A percentile compares a stretch with the other conserved stretches of the same genome.
Conservation (phyloP, 1,140 invertebrate genomes). For the Heliothis subflexa region DNA sequence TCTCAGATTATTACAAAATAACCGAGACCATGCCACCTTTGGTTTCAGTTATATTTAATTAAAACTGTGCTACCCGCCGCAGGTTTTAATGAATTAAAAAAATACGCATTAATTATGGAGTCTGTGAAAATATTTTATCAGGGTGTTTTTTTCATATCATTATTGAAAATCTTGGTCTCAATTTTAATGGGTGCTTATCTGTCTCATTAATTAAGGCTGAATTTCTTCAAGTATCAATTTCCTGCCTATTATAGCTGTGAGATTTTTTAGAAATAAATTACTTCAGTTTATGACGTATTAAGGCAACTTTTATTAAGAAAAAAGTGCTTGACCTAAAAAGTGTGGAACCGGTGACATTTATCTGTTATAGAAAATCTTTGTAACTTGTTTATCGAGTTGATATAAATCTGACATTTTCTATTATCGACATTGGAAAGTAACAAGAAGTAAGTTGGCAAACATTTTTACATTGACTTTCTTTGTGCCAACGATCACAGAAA, state of each 20-base stretch:
- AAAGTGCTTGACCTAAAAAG: neutral
- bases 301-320: neutral
- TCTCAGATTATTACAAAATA: constrained; percentile 36
- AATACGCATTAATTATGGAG: constrained; percentile 48
- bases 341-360: too few species aligned
- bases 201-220: constrained; percentile 35
- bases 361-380: neutral
- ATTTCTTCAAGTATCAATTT: constrained; percentile 44
- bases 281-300: constrained; percentile 5
- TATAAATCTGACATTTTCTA: too few species aligned
- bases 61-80: constrained; percentile 38
- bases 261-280: constrained; percentile 28
- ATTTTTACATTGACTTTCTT: neutral
- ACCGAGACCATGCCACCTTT: constrained; percentile 30
- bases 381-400: too few species aligned
- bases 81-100: constrained; percentile 49
- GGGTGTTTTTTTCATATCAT: constrained; percentile 37
- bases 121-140: constrained; percentile 46
- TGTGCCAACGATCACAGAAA: constrained; percentile 2
- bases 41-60: constrained; percentile 43
- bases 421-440: too few species aligned
- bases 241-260: constrained; percentile 15
- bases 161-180: constrained; percentile 42
- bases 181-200: constrained; percentile 45
- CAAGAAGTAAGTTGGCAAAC: neutral